Conservation (phyloP, 2,888 invertebrate species). For the Drosophila infuscata region DNA sequence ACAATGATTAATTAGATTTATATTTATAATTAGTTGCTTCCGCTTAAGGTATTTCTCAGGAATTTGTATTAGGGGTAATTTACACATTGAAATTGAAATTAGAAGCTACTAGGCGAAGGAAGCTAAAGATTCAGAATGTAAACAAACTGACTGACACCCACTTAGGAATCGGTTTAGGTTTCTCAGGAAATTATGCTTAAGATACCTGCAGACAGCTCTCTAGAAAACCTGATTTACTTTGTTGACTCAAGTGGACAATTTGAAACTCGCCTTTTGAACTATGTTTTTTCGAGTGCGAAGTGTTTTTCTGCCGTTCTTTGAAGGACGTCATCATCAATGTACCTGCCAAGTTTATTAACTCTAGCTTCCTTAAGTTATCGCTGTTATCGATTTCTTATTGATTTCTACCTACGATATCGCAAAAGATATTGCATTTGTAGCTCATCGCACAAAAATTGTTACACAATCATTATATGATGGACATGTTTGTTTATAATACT, state of each 20-base stretch:
- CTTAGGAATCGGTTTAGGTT: background rate
- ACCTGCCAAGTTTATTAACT: background rate
- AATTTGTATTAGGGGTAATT: background rate
- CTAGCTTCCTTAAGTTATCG: background rate
- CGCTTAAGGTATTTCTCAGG: conserved; percentile 1
- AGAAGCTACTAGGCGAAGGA: background rate
- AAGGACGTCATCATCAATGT: background rate
- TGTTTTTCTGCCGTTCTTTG: too few relatives aligned
- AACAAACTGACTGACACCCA: background rate
- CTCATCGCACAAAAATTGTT: background rate
- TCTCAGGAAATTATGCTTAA: background rate
- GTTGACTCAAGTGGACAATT: background rate
- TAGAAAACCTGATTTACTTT: background rate
- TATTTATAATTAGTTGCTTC: background rate
- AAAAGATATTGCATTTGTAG: background rate
- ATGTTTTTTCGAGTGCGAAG: too few relatives aligned
- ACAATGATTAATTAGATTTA: conserved; percentile 19
- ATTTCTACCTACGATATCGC: background rate
- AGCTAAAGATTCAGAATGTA: background rate
- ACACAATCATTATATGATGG: background rate
- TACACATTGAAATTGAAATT: background rate
- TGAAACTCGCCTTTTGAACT: background rate
- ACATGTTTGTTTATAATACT: background rate
- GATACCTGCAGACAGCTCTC: background rate
- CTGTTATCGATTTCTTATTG: background rate